Evolutionary conservation across 2,888 invertebrate genomes (phyloP), one percentile per base, ranked within the genome.

Genomic region (Bombyx huttoni): DNA sequence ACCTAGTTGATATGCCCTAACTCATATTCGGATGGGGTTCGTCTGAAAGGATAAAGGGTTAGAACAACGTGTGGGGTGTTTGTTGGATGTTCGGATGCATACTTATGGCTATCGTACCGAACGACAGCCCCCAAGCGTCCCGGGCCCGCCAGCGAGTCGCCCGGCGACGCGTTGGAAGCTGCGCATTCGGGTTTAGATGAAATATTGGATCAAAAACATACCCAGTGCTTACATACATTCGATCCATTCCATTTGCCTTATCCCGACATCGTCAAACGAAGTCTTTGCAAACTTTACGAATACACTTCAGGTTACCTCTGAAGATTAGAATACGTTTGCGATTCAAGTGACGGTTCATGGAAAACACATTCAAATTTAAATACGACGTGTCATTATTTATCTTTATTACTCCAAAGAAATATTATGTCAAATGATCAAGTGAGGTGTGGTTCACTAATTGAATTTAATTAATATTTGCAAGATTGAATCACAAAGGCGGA

Each of bases 31-130:
- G 45, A 49, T 8, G 48, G 48, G 50, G 34, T 45, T 33, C 13
- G 50, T 48, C 52, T 52, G 52, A 52, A 52, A 52, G 52, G 52
- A 52, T 34, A 50, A 52, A 52, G 47, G 47, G 50, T 52, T 52
- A 50, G 50, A 50, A 14, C 13, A 50, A 52, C 12, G 40, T 40
- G 40, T 40, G 6, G 40, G 40, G 40, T 40, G 8, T 40, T 40
- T 40, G 8, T 40, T 40, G 12, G 12, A 40, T 40, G 40, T 40
- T 40, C 6, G 40, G 40, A 54, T 52, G 47, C 51, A 50, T 24
- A 46, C 49, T 51, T 54, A 53, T 51, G 51, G 51, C 45, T 53
- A 40, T 40, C 12, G 40, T 40, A 40, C 2, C 40, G 6, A 40
- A 40, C 6, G 40, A 40, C 40, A 40, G 40, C 40, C 40, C 12